phyloP scores from a whole-genome alignment of 1,140 invertebrate genomes.

The Subanguina moxae region DNA sequence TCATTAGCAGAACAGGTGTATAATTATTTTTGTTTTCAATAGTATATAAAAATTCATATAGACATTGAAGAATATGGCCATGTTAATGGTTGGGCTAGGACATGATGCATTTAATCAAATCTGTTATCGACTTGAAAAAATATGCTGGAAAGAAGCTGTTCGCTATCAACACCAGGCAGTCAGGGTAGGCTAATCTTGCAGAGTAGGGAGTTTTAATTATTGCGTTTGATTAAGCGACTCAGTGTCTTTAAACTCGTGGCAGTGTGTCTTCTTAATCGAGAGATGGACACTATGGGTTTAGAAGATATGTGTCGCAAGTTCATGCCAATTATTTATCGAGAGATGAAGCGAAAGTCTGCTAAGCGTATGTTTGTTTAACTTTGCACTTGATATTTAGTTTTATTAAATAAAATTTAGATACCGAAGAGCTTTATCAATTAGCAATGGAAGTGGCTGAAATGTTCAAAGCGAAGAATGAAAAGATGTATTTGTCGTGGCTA shows the following conservation, averaged over 20 bases:
- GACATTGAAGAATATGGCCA: constrained; percentile 4
- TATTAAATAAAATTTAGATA: constrained; percentile 24
- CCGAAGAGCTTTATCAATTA: constrained; percentile 26
- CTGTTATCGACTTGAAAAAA: constrained; percentile 11
- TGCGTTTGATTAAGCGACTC: constrained; percentile 27
- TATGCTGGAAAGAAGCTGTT: constrained; percentile 29
- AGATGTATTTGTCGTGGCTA: constrained; percentile 12
- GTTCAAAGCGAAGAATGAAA: constrained; percentile 26
- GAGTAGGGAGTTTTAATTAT: neutral
- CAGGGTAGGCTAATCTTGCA: constrained; percentile 8
- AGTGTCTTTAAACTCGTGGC: constrained; percentile 28
- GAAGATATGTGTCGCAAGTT: constrained; percentile 6
- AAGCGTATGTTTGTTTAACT: constrained; percentile 16
- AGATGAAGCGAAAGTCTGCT: constrained; percentile 36
- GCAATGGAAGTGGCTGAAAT: constrained; percentile 24
- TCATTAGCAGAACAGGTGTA: constrained; percentile 4
- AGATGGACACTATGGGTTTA: neutral
- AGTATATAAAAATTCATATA: constrained; percentile 10
- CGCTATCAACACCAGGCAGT: constrained; percentile 5
- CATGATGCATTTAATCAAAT: constrained; percentile 16
- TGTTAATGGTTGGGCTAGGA: constrained; percentile 9
- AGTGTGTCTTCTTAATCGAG: constrained; percentile 17
- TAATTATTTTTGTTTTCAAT: neutral
- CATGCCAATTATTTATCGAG: constrained; percentile 32
- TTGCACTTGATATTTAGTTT: neutral